These are phyloP conservation scores for Nemopilema nomurai DNA, from an alignment of 30 jellyfish, hydroid and myxozoan species.

Conservation along the genomic window DNA sequence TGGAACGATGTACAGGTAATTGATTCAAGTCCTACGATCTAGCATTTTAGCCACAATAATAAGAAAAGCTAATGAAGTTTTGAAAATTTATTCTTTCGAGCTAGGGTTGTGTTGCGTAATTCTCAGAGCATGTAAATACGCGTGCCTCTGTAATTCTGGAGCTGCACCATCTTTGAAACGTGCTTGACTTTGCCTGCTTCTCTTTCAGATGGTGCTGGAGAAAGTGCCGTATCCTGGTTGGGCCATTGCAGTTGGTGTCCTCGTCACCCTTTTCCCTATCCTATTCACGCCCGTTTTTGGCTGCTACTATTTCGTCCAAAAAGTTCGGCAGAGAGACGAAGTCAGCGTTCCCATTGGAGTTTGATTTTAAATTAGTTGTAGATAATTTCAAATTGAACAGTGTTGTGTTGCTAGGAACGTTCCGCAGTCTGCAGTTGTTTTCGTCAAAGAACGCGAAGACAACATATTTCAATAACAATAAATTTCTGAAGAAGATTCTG, in stretches of 20 bases:
- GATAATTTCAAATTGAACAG: neutral
- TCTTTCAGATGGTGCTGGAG: constrained; percentile 49
- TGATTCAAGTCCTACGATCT: neutral
- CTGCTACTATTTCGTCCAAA: constrained; percentile 35
- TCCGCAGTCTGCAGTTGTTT: neutral
- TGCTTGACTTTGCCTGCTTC: neutral
- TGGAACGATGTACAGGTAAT: constrained; percentile 79
- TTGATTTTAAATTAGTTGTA: neutral
- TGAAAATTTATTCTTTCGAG: too few species aligned
- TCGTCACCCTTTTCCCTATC: constrained; percentile 57
- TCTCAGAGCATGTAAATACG: neutral
- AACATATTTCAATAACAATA: too few species aligned
- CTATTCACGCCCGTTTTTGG: constrained; percentile 63
- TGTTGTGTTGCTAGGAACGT: neutral
- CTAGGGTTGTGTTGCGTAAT: neutral
- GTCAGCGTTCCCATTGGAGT: constrained; percentile 67
- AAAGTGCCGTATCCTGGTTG: constrained; percentile 84
- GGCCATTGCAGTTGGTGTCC: constrained; percentile 82
- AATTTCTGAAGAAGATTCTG: neutral
- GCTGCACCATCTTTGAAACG: neutral
- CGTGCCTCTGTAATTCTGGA: neutral
- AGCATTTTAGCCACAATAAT: too few species aligned
- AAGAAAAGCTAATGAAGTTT: too few species aligned
- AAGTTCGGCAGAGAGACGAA: constrained; percentile 52
- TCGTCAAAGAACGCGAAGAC: neutral